Evolutionary conservation across 2,113 vertebrate genomes (phyloP), one percentile per base, ranked within the genome.

Genomic region (Hystrix cristata): DNA sequence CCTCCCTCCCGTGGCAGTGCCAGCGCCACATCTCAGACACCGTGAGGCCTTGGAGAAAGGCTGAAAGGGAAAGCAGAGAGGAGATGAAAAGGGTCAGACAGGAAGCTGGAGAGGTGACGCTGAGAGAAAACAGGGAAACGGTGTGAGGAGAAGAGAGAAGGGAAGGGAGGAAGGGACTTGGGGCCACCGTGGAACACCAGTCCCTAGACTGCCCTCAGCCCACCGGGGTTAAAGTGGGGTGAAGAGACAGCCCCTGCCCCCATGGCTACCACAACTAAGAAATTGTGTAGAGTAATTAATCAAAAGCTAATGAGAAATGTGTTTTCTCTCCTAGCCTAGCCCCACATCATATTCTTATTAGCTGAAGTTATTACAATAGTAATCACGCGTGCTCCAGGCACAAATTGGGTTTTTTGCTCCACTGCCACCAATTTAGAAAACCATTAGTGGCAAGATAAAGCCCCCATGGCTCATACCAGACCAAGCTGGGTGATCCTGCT

Each of bases 291-390:
- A 98, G 98, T 99, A 99, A 99, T 99, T 99, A 99, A 99, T 99
- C 98, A 98, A 98, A 98, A 98, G 98, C 98, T 99, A 99, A 99
- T 99, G 99, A 99, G 99, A 99, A 99, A 99, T 98, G 98, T 98
- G 98, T 98, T 98, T 98, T 98, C 98, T 98, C 97, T 98, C 98
- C 97, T 95, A 96, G 97, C 97, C 98, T 99, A 98, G 98, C 98
- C 97, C 98, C 98, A 98, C 98, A 98, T 98, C 98, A 98, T 98
- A 98, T 99, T 99, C 99, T 98, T 99, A 99, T 99, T 99, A 99
- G 98, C 98, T 64, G 95, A 99, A 98, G 98, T 99, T 98, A 99
- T 99, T 99, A 99, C 98, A 99, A 98, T 98, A 98, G 98, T 98
- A 99, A 99, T 98, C 99, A 99, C 98, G 98, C 98, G 96, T 98